Evolutionary conservation across 2,888 invertebrate species (phyloP), one percentile per base, ranked within the genome.

Genomic region (Lasioglossum villosulum): DNA sequence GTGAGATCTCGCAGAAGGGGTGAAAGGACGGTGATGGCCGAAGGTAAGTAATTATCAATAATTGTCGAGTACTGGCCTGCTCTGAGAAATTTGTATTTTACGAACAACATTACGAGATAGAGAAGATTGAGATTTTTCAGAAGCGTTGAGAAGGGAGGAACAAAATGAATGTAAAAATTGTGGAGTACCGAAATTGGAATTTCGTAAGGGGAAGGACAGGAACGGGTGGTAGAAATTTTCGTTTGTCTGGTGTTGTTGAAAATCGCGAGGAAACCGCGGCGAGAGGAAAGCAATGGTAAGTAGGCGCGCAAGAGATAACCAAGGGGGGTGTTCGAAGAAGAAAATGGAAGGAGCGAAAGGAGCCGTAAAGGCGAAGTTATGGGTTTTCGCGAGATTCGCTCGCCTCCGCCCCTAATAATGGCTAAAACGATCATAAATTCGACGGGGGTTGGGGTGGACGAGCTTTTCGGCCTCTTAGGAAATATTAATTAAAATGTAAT

Each of bases 401-500:
- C 89, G 91, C 91, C 91, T 90, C 90, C 88, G 90, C 89, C 93
- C 92, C 93, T 94, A 95, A 95, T 95, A 95, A 95, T 95, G 95
- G 95, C 94, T 95, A 95, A 95, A 95, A 95, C 95, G 95, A 95
- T 95, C 95, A 94, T 95, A 95, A 95, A 95, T 95, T 95, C 95
- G 95, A 92, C 92, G 93, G 91, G 92, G 92, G 90, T 56, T 94
- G 94, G 92, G 91, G 92, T 91, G 90, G 92, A 92, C 91, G 91
- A 92, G 93, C 94, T 94, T 94, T 92, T 93, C 93, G 93, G 93
- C 92, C 94, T 94, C 94, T 94, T 93, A 94, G 94, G 94, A 95
- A 95, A 95, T 95, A 95, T 95, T 95, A 95, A 95, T 95, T 95
- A 95, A 95, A 95, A 95, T 95, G 94, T 95, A 95, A 95, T 95